Percentiles rank a stretch among this genome's conserved stretches.
These are phyloP conservation scores for Leptopilina syphax DNA, from an alignment of 2,888 invertebrate genomes.

Conservation along the genomic window DNA sequence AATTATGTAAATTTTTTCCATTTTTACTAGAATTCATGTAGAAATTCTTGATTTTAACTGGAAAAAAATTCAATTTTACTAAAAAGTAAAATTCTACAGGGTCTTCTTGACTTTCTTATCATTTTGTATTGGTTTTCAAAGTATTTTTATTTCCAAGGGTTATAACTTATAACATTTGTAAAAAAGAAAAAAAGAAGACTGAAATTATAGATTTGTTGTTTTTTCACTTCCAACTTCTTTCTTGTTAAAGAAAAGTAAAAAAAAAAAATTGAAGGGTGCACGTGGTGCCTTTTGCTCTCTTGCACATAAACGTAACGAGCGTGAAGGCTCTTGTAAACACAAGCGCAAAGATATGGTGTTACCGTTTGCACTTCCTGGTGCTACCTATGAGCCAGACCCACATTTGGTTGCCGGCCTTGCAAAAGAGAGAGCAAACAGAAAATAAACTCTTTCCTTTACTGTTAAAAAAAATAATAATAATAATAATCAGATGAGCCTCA, in stretches of 20 bases:
- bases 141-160: too few relatives aligned
- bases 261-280: background rate
- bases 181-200: background rate
- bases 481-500: background rate
- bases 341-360: conserved; percentile 15
- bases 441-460: background rate
- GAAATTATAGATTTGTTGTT: background rate
- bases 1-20: too few relatives aligned
- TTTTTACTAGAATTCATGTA: too few relatives aligned
- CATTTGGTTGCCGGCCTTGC: conserved; percentile 1
- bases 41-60: too few relatives aligned
- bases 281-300: background rate
- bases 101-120: too few relatives aligned
- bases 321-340: conserved; percentile 16
- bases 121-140: too few relatives aligned
- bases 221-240: background rate
- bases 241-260: background rate
- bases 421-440: conserved; percentile 31
- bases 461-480: background rate
- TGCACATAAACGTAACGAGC: conserved; percentile 1
- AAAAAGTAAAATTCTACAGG: too few relatives aligned
- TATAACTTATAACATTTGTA: too few relatives aligned
- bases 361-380: conserved; percentile 30
- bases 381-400: conserved; percentile 28
- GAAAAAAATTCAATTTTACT: too few relatives aligned